phyloP scores from a whole-genome alignment of 2,888 invertebrate species.

The Leptarthrus brevirostris region DNA sequence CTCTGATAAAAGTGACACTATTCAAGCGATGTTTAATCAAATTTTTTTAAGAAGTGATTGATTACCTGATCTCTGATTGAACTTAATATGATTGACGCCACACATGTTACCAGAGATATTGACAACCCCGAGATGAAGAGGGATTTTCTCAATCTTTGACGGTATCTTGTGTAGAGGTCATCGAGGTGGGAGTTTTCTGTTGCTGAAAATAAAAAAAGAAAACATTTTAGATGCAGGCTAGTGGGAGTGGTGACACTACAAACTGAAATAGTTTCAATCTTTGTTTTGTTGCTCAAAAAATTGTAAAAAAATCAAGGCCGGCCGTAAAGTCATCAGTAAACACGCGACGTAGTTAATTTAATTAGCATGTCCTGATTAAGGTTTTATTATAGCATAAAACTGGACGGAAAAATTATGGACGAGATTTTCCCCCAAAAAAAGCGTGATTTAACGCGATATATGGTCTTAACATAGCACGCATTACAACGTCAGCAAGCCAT shows the following conservation, averaged over 20 bases:
- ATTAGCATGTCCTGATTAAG: background rate
- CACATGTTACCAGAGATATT: conserved; percentile 65
- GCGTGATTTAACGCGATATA: too few species aligned
- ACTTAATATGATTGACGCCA: conserved; percentile 64
- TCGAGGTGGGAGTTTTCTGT: conserved; percentile 67
- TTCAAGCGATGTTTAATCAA: background rate
- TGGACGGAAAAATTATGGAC: background rate
- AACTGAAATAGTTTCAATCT: too few species aligned
- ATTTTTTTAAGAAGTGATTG: conserved; percentile 41
- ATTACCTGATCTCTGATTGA: conserved; percentile 63
- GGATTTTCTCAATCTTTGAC: conserved; percentile 67
- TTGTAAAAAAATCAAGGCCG: too few species aligned
- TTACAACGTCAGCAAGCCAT: too few species aligned
- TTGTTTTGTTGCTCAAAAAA: too few species aligned
- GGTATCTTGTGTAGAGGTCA: conserved; percentile 66
- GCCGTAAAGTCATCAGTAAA: background rate
- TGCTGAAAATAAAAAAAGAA: conserved; percentile 57
- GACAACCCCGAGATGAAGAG: conserved; percentile 65
- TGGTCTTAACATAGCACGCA: too few species aligned
- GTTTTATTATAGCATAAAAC: background rate
- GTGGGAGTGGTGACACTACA: too few species aligned
- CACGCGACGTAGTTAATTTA: background rate
- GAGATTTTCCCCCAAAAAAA: too few species aligned
- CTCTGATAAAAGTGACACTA: conserved; percentile 55
- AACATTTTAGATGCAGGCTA: too few species aligned